Evolutionary conservation across 1,140 invertebrate genomes (phyloP), one percentile per base, ranked within the genome.

Genomic region (Neodiprion fabricii): DNA sequence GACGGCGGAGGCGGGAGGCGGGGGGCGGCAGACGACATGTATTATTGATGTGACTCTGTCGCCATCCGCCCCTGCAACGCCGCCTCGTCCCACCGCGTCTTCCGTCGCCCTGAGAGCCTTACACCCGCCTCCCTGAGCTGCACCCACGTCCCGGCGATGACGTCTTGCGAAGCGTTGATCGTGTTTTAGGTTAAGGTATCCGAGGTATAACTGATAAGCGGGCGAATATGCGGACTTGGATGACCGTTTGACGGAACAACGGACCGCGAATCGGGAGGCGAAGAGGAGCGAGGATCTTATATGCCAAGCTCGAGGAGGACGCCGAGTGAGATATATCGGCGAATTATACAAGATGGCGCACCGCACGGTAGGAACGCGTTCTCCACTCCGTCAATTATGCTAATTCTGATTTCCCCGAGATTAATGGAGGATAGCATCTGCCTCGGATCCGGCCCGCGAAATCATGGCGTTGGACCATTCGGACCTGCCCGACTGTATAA

Each of bases 371-470:
- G 87, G 85, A 85, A 83, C 80, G 81, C 79, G 83, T 87, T 87
- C 85, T 84, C 80, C 85, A 85, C 85, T 87, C 84, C 84, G 85
- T 87, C 87, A 87, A 88, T 88, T 87, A 87, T 88, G 86, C 84
- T 88, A 88, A 87, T 87, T 88, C 84, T 84, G 81, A 85, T 87
- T 87, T 82, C 84, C 80, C 76, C 80, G 86, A 88, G 86, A 87
- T 86, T 88, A 88, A 88, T 88, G 85, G 84, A 86, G 87, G 81
- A 83, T 82, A 83, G 82, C 84, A 81, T 80, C 68, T 81, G 79
- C 84, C 81, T 81, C 70, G 74, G 77, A 76, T 65, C 28, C 53
- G 53, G 72, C 67, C 77, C 70, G 28, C 71, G 73, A 49, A 69
- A 79, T 77, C 79, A 75, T 76, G 80, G 81, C 79, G 80, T 76